phyloP scores from a whole-genome alignment of 2,888 invertebrate genomes.

The Gerris lacustris region DNA sequence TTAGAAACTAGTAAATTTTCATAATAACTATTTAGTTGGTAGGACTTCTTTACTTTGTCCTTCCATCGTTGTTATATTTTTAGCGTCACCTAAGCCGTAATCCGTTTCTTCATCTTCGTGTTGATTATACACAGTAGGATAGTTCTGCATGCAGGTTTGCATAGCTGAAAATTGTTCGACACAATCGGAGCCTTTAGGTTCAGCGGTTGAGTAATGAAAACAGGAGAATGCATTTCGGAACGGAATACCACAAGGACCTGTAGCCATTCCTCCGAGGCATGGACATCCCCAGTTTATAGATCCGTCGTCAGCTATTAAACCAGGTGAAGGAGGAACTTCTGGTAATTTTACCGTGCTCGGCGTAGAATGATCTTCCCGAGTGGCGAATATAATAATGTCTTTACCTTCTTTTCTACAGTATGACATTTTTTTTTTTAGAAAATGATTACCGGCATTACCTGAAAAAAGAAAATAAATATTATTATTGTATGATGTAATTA shows the following conservation, averaged over 20 bases:
- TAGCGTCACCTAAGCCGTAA: constrained; percentile 3
- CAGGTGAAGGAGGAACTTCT: constrained; percentile 50
- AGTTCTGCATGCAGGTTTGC: constrained; percentile 80
- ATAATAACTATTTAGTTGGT: background rate
- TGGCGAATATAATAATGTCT: constrained; percentile 71
- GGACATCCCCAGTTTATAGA: constrained; percentile 96
- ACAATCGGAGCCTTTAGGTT: constrained; percentile 88
- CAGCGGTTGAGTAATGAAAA: constrained; percentile 79
- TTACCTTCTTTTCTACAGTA: constrained; percentile 46
- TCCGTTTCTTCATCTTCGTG: constrained; percentile 47
- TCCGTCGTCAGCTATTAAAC: constrained; percentile 70
- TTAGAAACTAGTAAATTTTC: no score
- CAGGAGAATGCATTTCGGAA: constrained; percentile 91
- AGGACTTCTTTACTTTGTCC: background rate
- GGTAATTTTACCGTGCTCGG: constrained; percentile 61
- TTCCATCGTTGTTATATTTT: background rate
- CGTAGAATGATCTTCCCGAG: constrained; percentile 60
- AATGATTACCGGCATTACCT: background rate
- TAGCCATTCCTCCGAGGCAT: constrained; percentile 93
- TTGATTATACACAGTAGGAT: constrained; percentile 68
- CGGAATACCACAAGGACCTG: constrained; percentile 86
- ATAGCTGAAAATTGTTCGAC: constrained; percentile 78
- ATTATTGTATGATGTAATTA: constrained; percentile 19
- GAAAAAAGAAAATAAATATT: constrained; percentile 14
- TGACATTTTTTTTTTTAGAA: constrained; percentile 29